Conservation (phyloP, 2,797 vertebrate genomes). For the Myotis pilosus region DNA sequence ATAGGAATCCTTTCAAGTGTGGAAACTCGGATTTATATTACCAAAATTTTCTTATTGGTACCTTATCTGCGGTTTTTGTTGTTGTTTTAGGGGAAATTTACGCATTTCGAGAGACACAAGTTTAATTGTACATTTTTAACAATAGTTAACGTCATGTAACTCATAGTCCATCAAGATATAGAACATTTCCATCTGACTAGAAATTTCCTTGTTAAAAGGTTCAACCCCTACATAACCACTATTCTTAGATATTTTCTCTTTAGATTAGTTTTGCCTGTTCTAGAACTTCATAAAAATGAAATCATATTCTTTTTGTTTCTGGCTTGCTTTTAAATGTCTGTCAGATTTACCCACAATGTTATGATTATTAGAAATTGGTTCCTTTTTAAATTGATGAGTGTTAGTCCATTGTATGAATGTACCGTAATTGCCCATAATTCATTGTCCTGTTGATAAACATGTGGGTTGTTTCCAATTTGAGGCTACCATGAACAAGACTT, state of each 20-base stretch:
- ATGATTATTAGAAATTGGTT: background rate
- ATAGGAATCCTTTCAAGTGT: background rate
- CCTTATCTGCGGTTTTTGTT: background rate
- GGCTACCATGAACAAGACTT: background rate
- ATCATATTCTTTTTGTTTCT: background rate
- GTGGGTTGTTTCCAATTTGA: background rate
- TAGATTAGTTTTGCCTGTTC: slow-evolving; percentile 17
- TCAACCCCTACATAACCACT: background rate
- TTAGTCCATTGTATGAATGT: background rate
- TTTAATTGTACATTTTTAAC: background rate
- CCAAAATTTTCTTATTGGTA: background rate
- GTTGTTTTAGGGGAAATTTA: background rate
- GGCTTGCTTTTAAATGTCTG: background rate
- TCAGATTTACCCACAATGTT: background rate
- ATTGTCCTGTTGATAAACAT: background rate
- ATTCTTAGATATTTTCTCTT: background rate
- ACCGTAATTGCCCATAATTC: background rate
- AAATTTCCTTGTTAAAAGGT: background rate
- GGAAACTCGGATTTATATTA: background rate
- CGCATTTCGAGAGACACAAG: background rate
- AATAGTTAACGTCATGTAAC: background rate
- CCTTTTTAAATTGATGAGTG: background rate
- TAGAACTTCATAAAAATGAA: slow-evolving; percentile 4
- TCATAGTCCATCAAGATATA: background rate
- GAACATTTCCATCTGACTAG: background rate